Evolutionary conservation across 2,797 vertebrate genomes (phyloP).

Genomic region (Danio jaintianensis): DNA sequence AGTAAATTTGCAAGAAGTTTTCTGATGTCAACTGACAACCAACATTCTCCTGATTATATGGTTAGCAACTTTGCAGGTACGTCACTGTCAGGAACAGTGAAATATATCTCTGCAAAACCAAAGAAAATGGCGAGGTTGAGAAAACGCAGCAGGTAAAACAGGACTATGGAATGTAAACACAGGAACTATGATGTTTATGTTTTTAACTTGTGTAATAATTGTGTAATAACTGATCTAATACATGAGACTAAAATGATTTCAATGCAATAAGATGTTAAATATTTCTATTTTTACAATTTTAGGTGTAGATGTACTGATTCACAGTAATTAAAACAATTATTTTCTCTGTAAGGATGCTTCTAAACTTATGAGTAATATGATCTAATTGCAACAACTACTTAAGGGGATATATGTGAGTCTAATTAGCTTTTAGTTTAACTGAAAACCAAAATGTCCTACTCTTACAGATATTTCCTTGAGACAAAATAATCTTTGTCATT

Average conservation of each 20-base stretch:
- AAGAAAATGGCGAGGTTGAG: background rate
- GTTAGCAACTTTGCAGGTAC: too few species aligned
- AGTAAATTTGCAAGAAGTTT: too few species aligned
- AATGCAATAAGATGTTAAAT: background rate
- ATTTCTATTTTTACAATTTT: background rate
- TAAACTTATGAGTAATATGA: slow-evolving; percentile 3
- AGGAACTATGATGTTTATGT: background rate
- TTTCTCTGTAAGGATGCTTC: background rate
- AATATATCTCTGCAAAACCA: background rate
- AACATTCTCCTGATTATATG: too few species aligned
- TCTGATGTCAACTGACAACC: too few species aligned
- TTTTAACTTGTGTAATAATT: background rate
- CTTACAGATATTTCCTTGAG: slow-evolving; percentile 11
- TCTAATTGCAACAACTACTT: background rate
- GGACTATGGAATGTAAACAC: background rate
- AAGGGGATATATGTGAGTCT: background rate
- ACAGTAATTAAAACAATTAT: background rate
- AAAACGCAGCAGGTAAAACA: background rate
- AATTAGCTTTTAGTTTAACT: slow-evolving; percentile 1
- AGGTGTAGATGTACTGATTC: too few species aligned
- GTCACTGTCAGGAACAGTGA: background rate
- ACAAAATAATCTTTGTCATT: slow-evolving; percentile 42
- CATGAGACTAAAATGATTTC: background rate
- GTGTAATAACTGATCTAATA: background rate
- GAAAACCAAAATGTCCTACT: background rate